phyloP scores from a whole-genome alignment of 2,888 invertebrate species.

The Morpho helenor region DNA sequence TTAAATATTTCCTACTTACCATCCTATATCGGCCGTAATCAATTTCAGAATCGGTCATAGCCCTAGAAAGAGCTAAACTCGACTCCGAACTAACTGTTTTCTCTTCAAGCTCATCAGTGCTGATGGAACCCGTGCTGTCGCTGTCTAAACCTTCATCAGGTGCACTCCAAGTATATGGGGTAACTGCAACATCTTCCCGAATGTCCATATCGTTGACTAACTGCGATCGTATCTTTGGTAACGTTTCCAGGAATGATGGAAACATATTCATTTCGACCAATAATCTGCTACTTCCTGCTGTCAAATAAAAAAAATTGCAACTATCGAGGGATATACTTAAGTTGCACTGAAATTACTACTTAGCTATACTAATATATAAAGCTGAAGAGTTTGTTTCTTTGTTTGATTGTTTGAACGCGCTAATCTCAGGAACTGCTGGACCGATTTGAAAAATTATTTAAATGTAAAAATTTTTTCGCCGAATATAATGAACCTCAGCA shows the following conservation, averaged over 20 bases:
- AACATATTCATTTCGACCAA: conserved; percentile 51
- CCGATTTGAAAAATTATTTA: too few relatives aligned
- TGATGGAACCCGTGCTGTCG: conserved; percentile 42
- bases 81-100: conserved; percentile 49
- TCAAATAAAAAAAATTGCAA: not conserved
- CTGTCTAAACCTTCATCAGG: conserved; percentile 41
- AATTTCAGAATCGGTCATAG: conserved; percentile 68
- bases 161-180: conserved; percentile 51
- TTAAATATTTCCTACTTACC: conserved; percentile 37
- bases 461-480: too few relatives aligned
- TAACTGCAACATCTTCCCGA: conserved; percentile 46
- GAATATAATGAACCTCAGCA: too few relatives aligned
- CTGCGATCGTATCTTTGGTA: conserved; percentile 55
- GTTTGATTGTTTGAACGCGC: too few relatives aligned
- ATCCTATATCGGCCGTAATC: conserved; percentile 54
- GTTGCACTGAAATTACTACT: too few relatives aligned
- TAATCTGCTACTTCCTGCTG: too few relatives aligned
- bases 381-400: too few relatives aligned
- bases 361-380: too few relatives aligned
- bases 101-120: conserved; percentile 37
- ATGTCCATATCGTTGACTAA: conserved; percentile 58
- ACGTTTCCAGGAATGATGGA: conserved; percentile 44
- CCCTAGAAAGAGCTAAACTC: conserved; percentile 57
- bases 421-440: too few relatives aligned
- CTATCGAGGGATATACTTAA: not conserved